Percentiles rank a stretch among this genome's conserved stretches.
Conservation (phyloP, 2,113 vertebrate genomes). For the Larimichthys polyactis region DNA sequence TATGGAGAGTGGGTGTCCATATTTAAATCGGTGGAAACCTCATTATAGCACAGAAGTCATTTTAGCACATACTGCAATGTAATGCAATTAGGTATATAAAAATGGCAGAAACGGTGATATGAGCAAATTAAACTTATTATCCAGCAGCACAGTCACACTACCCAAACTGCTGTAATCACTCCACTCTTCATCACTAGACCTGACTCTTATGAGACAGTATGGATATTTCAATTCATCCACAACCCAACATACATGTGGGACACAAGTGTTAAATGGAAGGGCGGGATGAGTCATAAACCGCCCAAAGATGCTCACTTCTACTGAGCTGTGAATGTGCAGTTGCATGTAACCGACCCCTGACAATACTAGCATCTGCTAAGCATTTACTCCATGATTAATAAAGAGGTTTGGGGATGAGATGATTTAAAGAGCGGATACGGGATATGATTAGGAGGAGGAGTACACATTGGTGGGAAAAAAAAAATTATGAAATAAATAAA, state of each 20-base stretch:
- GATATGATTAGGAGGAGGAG: constrained; percentile 66
- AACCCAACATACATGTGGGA: neutral
- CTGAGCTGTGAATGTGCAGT: constrained; percentile 48
- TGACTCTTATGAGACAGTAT: neutral
- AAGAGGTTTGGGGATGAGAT: constrained; percentile 68
- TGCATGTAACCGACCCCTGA: constrained; percentile 58
- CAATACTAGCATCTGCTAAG: constrained; percentile 66
- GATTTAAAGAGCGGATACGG: constrained; percentile 64
- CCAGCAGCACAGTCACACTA: neutral
- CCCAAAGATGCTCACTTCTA: constrained; percentile 24
- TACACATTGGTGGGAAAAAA: constrained; percentile 40
- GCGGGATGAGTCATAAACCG: constrained; percentile 18
- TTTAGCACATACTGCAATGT: constrained; percentile 23
- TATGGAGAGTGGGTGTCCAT: constrained; percentile 18
- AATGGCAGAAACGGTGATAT: constrained; percentile 36
- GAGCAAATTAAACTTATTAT: constrained; percentile 6
- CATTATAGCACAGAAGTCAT: constrained; percentile 23
- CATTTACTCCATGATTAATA: constrained; percentile 70
- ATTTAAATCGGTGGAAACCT: constrained; percentile 27
- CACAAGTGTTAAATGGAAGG: neutral
- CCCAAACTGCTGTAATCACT: constrained; percentile 12
- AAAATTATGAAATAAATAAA: neutral
- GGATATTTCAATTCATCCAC: constrained; percentile 15
- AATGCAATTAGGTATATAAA: constrained; percentile 37
- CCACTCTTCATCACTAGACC: constrained; percentile 19